Conservation (phyloP, 1,140 invertebrate species). For the Macrocentrus cingulum region DNA sequence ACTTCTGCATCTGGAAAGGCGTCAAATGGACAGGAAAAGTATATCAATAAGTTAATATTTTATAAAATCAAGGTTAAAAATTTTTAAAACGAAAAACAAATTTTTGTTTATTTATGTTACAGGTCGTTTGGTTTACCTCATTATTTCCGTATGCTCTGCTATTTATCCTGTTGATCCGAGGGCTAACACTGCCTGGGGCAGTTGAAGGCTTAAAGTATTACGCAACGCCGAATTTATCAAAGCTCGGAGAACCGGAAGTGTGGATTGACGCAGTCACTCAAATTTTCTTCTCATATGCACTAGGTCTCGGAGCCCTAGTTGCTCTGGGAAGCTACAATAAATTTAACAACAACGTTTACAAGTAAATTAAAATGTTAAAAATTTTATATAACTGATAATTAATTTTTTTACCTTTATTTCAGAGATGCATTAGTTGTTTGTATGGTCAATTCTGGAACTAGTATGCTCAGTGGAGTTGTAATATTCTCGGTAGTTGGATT, state of each 20-base stretch:
- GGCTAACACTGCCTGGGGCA: conserved; percentile 89
- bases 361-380: conserved; percentile 41
- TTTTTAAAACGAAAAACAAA: too few relatives aligned
- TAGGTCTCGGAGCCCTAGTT: conserved; percentile 89
- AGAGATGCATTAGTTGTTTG: conserved; percentile 92
- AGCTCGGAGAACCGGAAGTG: conserved; percentile 81
- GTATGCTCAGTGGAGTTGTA: conserved; percentile 97
- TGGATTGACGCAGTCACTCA: conserved; percentile 98
- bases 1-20: conserved; percentile 98
- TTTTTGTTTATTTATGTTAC: background rate
- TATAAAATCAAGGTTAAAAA: too few relatives aligned
- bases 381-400: too few relatives aligned
- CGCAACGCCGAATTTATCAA: conserved; percentile 85
- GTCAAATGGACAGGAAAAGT: conserved; percentile 96
- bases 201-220: conserved; percentile 91
- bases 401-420: background rate
- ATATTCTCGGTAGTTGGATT: conserved; percentile 99
- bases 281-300: conserved; percentile 95
- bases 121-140: conserved; percentile 85
- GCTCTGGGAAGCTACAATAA: conserved; percentile 95
- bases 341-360: conserved; percentile 95
- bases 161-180: conserved; percentile 84
- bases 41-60: background rate
- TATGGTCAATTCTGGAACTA: conserved; percentile 92
- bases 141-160: conserved; percentile 92